Percentiles rank a stretch among this genome's conserved stretches.
Conservation (phyloP, 1,140 invertebrate species). For the Sycophila sp. region DNA sequence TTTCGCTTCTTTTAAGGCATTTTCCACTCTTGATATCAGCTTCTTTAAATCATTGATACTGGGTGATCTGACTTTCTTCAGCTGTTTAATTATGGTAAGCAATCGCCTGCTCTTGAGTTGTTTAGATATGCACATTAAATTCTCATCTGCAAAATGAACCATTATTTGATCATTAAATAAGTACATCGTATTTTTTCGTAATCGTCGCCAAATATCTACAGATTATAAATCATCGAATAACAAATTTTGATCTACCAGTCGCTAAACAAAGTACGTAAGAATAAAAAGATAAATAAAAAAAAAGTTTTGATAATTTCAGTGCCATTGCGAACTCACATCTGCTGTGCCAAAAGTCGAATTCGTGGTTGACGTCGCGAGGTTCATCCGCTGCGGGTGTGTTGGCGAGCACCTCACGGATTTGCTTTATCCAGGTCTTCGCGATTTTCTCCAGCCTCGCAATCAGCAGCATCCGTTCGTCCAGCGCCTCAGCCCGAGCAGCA, state of each 20-base stretch:
- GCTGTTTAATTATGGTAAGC: constrained; percentile 76
- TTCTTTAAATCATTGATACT: constrained; percentile 78
- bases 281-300: background rate
- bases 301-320: background rate
- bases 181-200: too few species aligned
- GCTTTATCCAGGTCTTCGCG: constrained; percentile 84
- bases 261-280: background rate
- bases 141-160: constrained; percentile 73
- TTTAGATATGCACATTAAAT: constrained; percentile 77
- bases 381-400: constrained; percentile 69
- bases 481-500: background rate
- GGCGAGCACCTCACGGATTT: constrained; percentile 80
- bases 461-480: background rate
- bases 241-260: too few species aligned
- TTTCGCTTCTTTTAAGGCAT: background rate
- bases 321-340: constrained; percentile 68
- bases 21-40: constrained; percentile 68
- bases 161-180: background rate
- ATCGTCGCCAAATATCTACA: too few species aligned
- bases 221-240: too few species aligned
- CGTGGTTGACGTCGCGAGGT: constrained; percentile 76
- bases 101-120: constrained; percentile 80
- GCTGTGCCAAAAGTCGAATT: constrained; percentile 86
- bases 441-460: constrained; percentile 81
- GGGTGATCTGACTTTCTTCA: constrained; percentile 79